phyloP scores from a whole-genome alignment of 2,888 invertebrate species.

The Lathronympha strigana region DNA sequence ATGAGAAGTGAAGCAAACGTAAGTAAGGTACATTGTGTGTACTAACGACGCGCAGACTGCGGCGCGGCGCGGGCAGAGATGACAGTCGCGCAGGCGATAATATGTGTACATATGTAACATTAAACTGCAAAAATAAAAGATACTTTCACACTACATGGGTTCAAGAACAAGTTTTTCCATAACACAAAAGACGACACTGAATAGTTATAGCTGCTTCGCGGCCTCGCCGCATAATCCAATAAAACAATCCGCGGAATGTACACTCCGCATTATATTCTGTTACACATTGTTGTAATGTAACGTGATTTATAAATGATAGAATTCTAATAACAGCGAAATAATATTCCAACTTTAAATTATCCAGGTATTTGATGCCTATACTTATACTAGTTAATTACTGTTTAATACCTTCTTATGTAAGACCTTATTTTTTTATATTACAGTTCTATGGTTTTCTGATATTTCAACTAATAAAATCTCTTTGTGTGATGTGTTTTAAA shows the following conservation, averaged over 20 bases:
- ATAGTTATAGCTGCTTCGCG: slow-evolving; percentile 84
- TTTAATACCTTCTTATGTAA: too few species aligned
- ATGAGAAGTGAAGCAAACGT: slow-evolving; percentile 44
- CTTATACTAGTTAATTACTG: too few species aligned
- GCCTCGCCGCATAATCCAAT: slow-evolving; percentile 83
- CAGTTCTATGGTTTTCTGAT: too few species aligned
- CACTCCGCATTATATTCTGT: slow-evolving; percentile 62
- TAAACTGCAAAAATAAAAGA: slow-evolving; percentile 84
- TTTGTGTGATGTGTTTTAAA: too few species aligned
- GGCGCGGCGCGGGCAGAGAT: slow-evolving; percentile 57
- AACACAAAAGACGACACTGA: slow-evolving; percentile 85
- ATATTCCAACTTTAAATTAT: too few species aligned
- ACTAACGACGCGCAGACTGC: slow-evolving; percentile 64
- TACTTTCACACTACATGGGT: slow-evolving; percentile 84
- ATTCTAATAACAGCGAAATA: too few species aligned
- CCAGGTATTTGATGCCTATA: too few species aligned
- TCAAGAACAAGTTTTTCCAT: slow-evolving; percentile 85
- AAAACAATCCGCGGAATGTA: slow-evolving; percentile 83
- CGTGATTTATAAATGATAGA: slow-evolving; percentile 27
- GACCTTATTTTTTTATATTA: too few species aligned
- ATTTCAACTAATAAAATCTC: too few species aligned
- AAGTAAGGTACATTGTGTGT: slow-evolving; percentile 59
- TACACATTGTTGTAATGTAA: slow-evolving; percentile 47
- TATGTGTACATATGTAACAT: slow-evolving; percentile 85
- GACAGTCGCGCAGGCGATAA: slow-evolving; percentile 79